Conservation (phyloP, 2,113 vertebrate genomes). For the Cyanoliseus patagonus region DNA sequence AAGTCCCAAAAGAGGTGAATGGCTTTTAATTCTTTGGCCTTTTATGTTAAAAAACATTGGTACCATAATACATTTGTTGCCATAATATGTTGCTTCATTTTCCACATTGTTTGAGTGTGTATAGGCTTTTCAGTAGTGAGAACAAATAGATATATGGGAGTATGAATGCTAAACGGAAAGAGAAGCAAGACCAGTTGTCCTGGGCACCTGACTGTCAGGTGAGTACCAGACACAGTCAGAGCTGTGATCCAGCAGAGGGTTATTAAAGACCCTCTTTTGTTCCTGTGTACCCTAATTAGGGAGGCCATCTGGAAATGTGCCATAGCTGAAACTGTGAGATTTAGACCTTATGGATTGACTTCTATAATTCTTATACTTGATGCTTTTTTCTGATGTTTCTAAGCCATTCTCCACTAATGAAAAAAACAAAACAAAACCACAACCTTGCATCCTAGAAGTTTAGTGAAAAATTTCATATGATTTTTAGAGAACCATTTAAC, state of each 20-base stretch:
- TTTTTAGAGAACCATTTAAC: background rate
- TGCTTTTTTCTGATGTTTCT: background rate
- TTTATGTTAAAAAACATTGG: background rate
- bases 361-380: background rate
- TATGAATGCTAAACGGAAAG: background rate
- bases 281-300: background rate
- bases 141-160: background rate
- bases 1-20: background rate
- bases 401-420: background rate
- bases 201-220: slow-evolving; percentile 52
- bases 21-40: background rate
- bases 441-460: background rate
- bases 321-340: background rate
- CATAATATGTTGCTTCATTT: slow-evolving; percentile 15
- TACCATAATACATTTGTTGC: slow-evolving; percentile 18
- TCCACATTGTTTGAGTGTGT: background rate
- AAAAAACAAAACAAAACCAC: background rate
- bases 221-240: background rate
- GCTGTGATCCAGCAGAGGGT: background rate
- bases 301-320: background rate
- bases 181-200: background rate
- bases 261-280: background rate
- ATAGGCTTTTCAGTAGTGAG: background rate
- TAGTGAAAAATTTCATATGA: background rate
- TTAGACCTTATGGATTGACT: background rate